Conservation (phyloP, 2,797 vertebrate species). For the Atherinosoma microstoma region DNA sequence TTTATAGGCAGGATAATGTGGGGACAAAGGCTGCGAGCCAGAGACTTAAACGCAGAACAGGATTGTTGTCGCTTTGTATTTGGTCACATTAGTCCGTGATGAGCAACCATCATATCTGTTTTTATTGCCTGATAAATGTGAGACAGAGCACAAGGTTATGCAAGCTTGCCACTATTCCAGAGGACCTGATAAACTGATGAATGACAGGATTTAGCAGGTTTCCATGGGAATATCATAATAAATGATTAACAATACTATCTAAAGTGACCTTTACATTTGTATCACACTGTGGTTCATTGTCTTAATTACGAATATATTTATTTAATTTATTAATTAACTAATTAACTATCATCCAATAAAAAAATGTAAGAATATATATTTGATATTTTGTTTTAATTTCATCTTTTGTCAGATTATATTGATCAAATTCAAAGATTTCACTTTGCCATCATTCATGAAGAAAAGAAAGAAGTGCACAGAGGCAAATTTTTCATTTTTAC, state of each 20-base stretch:
- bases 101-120: conserved; percentile 1
- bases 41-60: neutral
- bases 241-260: neutral
- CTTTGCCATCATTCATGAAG: neutral
- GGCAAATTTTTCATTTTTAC: no score
- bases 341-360: neutral
- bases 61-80: neutral
- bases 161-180: conserved; percentile 1
- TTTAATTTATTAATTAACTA: neutral
- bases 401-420: neutral
- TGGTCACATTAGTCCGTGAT: neutral
- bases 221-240: neutral
- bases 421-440: neutral
- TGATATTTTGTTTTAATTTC: neutral
- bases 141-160: neutral
- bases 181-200: neutral
- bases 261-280: neutral
- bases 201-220: conserved; percentile 1
- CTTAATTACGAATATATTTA: no score
- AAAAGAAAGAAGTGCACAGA: no score
- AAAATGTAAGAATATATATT: neutral
- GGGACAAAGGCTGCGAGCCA: conserved; percentile 35
- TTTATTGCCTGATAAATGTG: conserved; percentile 24
- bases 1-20: conserved; percentile 47
- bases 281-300: neutral